phyloP scores from a whole-genome alignment of 2,888 invertebrate species.

The Yponomeuta malinellus region DNA sequence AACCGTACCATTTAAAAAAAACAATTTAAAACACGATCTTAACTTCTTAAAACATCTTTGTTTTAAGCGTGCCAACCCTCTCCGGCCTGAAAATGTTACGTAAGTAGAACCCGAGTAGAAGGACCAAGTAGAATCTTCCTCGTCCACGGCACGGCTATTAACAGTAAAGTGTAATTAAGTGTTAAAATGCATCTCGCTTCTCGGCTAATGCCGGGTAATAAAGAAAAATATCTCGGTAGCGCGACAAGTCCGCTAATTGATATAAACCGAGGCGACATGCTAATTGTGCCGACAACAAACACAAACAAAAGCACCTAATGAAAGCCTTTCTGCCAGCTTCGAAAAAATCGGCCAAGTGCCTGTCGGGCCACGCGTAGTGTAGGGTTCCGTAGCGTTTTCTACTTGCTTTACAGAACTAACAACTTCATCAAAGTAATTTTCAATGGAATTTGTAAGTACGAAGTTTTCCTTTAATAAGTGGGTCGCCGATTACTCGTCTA shows the following conservation, averaged over 20 bases:
- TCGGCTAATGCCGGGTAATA: constrained; percentile 63
- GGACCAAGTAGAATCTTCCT: neutral
- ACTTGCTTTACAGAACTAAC: too few species aligned
- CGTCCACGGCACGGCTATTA: neutral
- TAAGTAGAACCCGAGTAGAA: neutral
- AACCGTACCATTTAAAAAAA: too few species aligned
- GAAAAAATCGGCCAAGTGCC: neutral
- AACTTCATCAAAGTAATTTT: too few species aligned
- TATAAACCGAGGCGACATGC: constrained; percentile 69
- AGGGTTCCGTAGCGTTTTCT: too few species aligned
- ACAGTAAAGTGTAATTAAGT: constrained; percentile 1
- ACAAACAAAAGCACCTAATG: neutral
- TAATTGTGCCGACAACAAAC: constrained; percentile 32
- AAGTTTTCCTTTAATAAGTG: too few species aligned
- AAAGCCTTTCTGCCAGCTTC: neutral
- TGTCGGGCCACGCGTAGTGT: too few species aligned
- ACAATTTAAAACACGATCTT: too few species aligned
- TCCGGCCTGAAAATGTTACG: too few species aligned
- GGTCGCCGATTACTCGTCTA: too few species aligned
- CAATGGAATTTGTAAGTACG: too few species aligned
- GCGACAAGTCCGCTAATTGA: constrained; percentile 61
- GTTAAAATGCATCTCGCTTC: constrained; percentile 4
- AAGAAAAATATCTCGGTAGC: constrained; percentile 58
- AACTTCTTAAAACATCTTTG: too few species aligned
- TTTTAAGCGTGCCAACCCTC: too few species aligned